Evolutionary conservation across 2,888 invertebrate genomes (phyloP), one percentile per base, ranked within the genome.

Genomic region (Junonia oenone): DNA sequence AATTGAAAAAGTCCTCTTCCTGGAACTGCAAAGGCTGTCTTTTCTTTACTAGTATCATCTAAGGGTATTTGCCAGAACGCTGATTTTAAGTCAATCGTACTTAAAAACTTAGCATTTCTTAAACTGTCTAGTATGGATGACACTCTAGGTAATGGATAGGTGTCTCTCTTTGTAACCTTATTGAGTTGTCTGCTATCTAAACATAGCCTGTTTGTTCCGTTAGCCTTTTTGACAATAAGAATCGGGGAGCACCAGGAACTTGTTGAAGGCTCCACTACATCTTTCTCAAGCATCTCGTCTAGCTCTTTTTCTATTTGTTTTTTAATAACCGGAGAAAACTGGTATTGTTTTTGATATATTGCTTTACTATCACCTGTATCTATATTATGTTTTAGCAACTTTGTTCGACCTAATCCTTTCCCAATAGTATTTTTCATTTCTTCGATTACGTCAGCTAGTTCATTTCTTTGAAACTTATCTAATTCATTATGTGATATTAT

Each of bases 41-140:
- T 58, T 15, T 58, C 60, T 40, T 58, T 58, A 14, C 56, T 45
- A 9, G 54, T 8, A 33, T 61, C 61, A 0, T 55, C 38, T 40
- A 71, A 29, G 0, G 62, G 57, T 0, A 73, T 58, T 58, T 74
- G 72, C 66, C 68, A 71, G 58, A 71, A 74, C 0, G 69, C 73
- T 14, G 66, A 63, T 15, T 66, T 66, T 9, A 69, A 55, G 50
- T 69, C 68, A 9, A 66, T 51, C 0, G 60, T 53, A n/a, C 49
- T 50, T 8, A 62, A 38, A 26, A 22, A 62, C 38, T 54, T 50
- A 4, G 55, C 59, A 17, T 60, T 50, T 33, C 47, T 48, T 2
- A 62, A 37, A 14, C 45, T 60, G 15, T 58, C 60, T 5, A 62
- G 15, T 2, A 59, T 61, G 5, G 49, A 26, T 9, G 55, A 27